Percentiles rank a stretch among this genome's conserved stretches.
Evolutionary conservation across 2,888 invertebrate species (phyloP).

Genomic region (Plebejus anna): DNA sequence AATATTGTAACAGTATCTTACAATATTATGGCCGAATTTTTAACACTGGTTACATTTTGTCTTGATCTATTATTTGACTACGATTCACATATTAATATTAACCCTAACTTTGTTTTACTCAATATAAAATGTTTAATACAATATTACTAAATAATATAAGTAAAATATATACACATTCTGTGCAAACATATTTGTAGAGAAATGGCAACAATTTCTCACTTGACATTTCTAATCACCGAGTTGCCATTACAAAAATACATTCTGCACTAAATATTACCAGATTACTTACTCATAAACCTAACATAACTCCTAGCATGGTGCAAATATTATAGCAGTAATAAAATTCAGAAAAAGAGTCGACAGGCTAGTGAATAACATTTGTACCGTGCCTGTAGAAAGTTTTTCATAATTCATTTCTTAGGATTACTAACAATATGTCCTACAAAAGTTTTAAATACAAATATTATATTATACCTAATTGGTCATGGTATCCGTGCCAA

Average conservation of each 20-base stretch:
- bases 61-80: slow-evolving; percentile 20
- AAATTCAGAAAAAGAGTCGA: not conserved
- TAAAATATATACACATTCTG: slow-evolving; percentile 21
- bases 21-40: slow-evolving; percentile 26
- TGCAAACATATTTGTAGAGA: slow-evolving; percentile 22
- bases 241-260: slow-evolving; percentile 22
- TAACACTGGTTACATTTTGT: slow-evolving; percentile 24
- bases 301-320: not conserved
- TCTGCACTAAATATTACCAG: not conserved
- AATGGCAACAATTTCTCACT: slow-evolving; percentile 28
- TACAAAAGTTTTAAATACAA: not conserved
- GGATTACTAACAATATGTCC: not conserved
- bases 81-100: slow-evolving; percentile 16
- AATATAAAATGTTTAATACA: not conserved
- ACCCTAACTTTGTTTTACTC: slow-evolving; percentile 9
- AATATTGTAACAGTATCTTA: slow-evolving; percentile 18
- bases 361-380: not conserved
- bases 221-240: slow-evolving; percentile 23
- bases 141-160: not conserved
- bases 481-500: not conserved
- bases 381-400: not conserved
- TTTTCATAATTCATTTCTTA: slow-evolving; percentile 4
- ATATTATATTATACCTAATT: not conserved
- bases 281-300: not conserved
- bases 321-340: not conserved